A percentile compares a stretch with the other conserved stretches of the same genome.
These are phyloP conservation scores for Paratilapia polleni DNA, from an alignment of 2,113 vertebrate species.

Conservation along the genomic window DNA sequence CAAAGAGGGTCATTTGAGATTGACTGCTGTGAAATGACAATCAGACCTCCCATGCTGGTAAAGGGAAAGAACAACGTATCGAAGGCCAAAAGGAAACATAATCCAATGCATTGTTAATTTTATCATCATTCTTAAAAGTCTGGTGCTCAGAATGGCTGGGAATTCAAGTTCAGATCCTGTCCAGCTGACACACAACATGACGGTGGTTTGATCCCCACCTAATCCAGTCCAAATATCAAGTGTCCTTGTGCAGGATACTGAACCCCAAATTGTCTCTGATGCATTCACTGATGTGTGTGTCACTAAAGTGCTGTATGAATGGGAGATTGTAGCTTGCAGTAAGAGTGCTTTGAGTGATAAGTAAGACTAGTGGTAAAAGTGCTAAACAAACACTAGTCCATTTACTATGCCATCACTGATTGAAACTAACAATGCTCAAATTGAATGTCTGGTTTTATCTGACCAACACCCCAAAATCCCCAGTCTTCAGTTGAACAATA, in stretches of 20 bases:
- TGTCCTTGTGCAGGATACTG: not conserved
- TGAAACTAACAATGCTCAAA: no score
- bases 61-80: slow-evolving; percentile 37
- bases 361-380: no score
- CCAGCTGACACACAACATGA: slow-evolving; percentile 61
- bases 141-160: not conserved
- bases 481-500: no score
- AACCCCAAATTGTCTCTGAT: not conserved
- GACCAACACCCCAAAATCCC: no score
- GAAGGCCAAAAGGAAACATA: slow-evolving; percentile 62
- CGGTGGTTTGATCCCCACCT: not conserved
- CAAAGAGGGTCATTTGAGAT: slow-evolving; percentile 44
- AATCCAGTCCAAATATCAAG: not conserved
- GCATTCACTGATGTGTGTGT: not conserved
- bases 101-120: slow-evolving; percentile 52
- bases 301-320: not conserved
- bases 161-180: slow-evolving; percentile 22
- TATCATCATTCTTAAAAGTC: slow-evolving; percentile 27
- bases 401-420: no score
- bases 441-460: no score
- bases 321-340: no score
- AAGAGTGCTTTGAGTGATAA: no score
- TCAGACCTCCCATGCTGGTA: slow-evolving; percentile 57
- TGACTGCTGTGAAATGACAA: slow-evolving; percentile 61
- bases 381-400: no score